Conservation (phyloP, 2,113 vertebrate genomes). For the Bolborhynchus lineola region DNA sequence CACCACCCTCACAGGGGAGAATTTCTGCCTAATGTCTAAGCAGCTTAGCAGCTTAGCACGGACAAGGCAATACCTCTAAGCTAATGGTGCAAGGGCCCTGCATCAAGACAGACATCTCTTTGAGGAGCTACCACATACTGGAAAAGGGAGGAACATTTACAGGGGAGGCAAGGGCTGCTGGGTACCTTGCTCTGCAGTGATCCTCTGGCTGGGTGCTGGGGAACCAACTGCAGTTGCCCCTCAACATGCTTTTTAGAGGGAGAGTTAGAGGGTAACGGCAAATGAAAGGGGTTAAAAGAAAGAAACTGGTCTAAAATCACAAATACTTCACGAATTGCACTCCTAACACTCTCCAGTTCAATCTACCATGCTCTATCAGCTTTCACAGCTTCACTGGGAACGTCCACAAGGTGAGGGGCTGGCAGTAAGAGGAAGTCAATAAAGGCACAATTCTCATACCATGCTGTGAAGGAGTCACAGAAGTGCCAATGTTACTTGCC, state of each 20-base stretch:
- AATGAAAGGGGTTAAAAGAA: neutral
- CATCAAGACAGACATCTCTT: accelerated
- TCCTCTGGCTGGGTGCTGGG: neutral
- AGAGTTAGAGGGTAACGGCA: neutral
- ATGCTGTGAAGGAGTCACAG: neutral
- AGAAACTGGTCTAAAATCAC: neutral
- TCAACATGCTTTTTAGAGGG: neutral
- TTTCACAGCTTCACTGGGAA: constrained; percentile 64
- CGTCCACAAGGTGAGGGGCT: constrained; percentile 45
- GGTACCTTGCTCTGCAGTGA: neutral
- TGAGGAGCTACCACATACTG: neutral
- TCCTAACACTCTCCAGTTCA: constrained; percentile 13
- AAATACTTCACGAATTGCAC: neutral
- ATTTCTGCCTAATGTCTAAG: neutral
- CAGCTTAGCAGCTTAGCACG: neutral
- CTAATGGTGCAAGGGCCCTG: accelerated
- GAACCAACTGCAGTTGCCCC: neutral
- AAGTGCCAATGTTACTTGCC: neutral
- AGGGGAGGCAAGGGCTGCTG: neutral
- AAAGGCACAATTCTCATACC: constrained; percentile 1
- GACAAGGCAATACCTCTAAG: neutral
- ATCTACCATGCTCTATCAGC: constrained; percentile 24
- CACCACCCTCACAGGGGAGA: neutral
- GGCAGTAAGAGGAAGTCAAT: constrained; percentile 24
- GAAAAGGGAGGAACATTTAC: neutral